Conservation (phyloP, 2,888 invertebrate species). For the Pachycephus smyrnensis region DNA sequence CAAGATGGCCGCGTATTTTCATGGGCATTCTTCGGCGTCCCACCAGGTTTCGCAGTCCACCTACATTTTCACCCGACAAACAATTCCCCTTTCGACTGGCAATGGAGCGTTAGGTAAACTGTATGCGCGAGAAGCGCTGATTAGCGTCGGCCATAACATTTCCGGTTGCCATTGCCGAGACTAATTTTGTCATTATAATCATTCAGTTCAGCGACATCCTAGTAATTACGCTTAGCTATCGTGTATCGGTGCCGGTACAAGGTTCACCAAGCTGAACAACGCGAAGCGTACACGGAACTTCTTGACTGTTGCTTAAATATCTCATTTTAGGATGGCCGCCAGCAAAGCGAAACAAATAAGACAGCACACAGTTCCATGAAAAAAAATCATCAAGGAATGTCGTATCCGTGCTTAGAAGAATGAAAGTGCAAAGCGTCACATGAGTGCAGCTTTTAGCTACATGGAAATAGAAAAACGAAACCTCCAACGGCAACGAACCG, state of each 20-base stretch:
- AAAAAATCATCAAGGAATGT: neutral
- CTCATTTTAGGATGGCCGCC: neutral
- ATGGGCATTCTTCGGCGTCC: constrained; percentile 8
- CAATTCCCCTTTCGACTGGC: neutral
- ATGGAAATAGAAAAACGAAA: neutral
- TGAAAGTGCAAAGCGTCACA: neutral
- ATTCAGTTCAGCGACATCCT: neutral
- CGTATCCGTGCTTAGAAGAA: neutral
- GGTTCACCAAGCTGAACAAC: neutral
- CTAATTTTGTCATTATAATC: neutral
- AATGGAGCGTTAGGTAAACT: neutral
- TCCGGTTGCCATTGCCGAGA: neutral
- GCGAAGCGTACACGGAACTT: neutral
- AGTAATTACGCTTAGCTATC: neutral
- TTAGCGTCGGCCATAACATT: neutral
- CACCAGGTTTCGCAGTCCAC: neutral
- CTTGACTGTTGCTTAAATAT: neutral
- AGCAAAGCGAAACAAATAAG: neutral
- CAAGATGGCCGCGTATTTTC: constrained; percentile 29
- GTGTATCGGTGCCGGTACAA: neutral
- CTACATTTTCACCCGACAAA: neutral
- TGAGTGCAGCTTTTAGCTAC: neutral
- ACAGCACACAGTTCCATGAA: neutral
- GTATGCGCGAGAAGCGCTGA: too few relatives aligned
- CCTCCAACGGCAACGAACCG: neutral